phyloP scores from a whole-genome alignment of 2,797 vertebrate species.

The Sebastes dallii region DNA sequence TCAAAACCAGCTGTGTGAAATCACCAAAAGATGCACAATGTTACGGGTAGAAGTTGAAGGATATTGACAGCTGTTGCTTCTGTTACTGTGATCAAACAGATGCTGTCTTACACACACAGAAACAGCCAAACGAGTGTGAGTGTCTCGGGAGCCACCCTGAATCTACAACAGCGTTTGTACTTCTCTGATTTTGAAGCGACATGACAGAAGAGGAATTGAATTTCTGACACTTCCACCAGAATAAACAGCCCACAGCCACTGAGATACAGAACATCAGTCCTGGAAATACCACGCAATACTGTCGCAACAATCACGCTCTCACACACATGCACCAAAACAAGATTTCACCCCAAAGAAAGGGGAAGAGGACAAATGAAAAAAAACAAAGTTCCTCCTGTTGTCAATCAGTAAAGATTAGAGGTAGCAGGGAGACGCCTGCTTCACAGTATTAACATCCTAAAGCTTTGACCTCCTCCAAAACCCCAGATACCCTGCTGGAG shows the following conservation, averaged over 20 bases:
- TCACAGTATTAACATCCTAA: background rate
- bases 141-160: background rate
- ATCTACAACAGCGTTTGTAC: background rate
- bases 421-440: background rate
- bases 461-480: background rate
- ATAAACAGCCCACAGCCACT: conserved; percentile 43
- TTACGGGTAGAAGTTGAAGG: background rate
- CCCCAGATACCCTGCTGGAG: background rate
- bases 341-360: background rate
- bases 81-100: background rate
- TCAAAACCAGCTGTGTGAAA: background rate
- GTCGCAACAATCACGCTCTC: background rate
- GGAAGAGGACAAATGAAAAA: background rate
- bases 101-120: background rate
- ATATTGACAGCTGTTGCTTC: background rate
- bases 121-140: background rate
- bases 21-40: background rate
- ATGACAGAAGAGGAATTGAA: conserved; percentile 57
- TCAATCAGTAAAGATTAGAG: background rate
- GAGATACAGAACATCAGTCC: background rate
- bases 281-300: background rate
- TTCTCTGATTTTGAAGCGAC: conserved; percentile 31
- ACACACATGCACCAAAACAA: background rate
- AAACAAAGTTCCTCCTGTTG: background rate
- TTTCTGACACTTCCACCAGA: conserved; percentile 39